Evolutionary conservation across 2,113 vertebrate species (phyloP).

Genomic region (Dascyllus trimaculatus): DNA sequence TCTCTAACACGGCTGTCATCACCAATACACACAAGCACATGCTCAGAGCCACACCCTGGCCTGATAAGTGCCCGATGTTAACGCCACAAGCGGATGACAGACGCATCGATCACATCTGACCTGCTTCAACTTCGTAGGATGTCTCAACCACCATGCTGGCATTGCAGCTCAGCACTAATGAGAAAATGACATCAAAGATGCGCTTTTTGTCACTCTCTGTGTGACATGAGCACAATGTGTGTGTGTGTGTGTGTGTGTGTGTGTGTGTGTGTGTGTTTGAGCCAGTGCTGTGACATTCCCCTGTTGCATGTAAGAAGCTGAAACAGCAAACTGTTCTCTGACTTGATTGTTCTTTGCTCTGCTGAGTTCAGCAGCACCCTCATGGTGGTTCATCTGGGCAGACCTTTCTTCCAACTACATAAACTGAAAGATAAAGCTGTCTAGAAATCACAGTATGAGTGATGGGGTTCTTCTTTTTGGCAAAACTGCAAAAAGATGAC

Average conservation of each 20-base stretch:
- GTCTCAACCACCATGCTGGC: slow-evolving; percentile 32
- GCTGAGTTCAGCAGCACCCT: slow-evolving; percentile 46
- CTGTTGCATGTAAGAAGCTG: slow-evolving; percentile 67
- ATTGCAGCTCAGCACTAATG: slow-evolving; percentile 70
- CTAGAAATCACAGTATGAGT: not conserved
- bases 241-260: slow-evolving; percentile 45
- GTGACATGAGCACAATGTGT: slow-evolving; percentile 8
- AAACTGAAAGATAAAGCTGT: not conserved
- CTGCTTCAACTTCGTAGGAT: slow-evolving; percentile 34
- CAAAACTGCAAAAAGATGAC: not conserved
- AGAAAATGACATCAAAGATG: slow-evolving; percentile 57
- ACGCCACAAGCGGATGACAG: slow-evolving; percentile 46
- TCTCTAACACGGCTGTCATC: slow-evolving; percentile 20
- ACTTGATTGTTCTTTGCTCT: slow-evolving; percentile 33
- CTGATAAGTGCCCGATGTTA: slow-evolving; percentile 66
- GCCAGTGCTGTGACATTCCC: slow-evolving; percentile 71
- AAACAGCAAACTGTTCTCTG: slow-evolving; percentile 59
- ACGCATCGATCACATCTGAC: slow-evolving; percentile 50
- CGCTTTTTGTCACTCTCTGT: slow-evolving; percentile 37
- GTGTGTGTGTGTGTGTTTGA: slow-evolving; percentile 52
- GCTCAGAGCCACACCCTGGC: slow-evolving; percentile 53
- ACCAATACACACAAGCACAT: slow-evolving; percentile 11
- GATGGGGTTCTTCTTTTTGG: not conserved
- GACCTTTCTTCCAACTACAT: not conserved
- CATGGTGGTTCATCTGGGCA: slow-evolving; percentile 25